Evolutionary conservation across 2,797 vertebrate species (phyloP), one percentile per base, ranked within the genome.

Genomic region (Mionectes olivaceus): DNA sequence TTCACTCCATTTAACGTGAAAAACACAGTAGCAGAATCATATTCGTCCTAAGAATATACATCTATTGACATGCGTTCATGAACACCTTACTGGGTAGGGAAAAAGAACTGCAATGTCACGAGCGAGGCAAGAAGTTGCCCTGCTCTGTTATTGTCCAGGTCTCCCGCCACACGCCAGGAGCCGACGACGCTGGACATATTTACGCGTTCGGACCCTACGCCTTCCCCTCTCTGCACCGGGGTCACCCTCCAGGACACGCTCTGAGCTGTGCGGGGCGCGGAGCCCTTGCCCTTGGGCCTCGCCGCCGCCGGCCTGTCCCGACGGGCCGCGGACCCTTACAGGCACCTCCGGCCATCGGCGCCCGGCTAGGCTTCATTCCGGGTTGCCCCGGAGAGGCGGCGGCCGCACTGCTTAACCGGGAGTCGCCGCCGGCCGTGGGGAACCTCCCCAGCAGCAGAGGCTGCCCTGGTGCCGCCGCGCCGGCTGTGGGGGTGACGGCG

Each of bases 31-130:
- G 41, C 35, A 32, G 49, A 64, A 61, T 30, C 41, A 11, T 16
- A 4, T 18, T 67, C 9, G 18, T 60, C 50, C 8, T 39, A 60
- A 39, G 55, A 39, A 27, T 11, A 43, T 3, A 17, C 16, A 10
- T 3, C n/a, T 67, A 13, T 10, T 49, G 59, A 23, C 14, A 9
- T 0, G 60, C 41, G 4, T 44, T 73, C 68, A 2, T 1, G 37
- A 53, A 27, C 77, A 65, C 71, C 83, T 82, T 69, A 46, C 28
- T 11, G 64, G 56, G 37, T 9, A 19, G 64, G 4, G 43, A 75
- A 11, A 8, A 19, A 37, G 13, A 77, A 22, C 33, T 5, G 52
- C 70, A 10, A 9, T 35, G 41, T 57, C 30, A 41, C 2, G 78
- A 83, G 76, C 13, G 41, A 69, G 55, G 32, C 18, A 32, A 13